Base-by-base conservation (phyloP, 37 sponge, comb jelly and placozoan genomes). In the Amphimedon queenslandica region DNA sequence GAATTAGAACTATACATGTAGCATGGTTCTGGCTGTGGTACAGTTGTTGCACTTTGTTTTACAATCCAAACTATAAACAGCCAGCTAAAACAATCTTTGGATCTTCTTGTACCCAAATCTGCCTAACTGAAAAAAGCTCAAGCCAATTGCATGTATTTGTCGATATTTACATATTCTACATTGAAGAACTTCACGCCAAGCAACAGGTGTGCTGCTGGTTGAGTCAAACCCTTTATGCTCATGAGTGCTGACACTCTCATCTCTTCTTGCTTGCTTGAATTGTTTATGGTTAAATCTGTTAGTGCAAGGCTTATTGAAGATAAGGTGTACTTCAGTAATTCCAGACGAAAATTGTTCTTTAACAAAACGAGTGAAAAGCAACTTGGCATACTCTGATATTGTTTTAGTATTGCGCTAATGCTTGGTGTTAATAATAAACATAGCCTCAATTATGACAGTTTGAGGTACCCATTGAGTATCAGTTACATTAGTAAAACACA, bases 371-470 rank as follows among this genome's bases (percentile, higher is more conserved):
- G 39, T 37, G 33, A 65, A 76, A 16, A 76, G 31, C 1, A 65
- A 25, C 11, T 27, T 38, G n/a, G 66, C 27, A 76, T 76, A 76
- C 27, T 76, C 66, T 25, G 76, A 11, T 0, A 76, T 64, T 2
- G 51, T 64, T 4, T 28, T 41, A 29, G 76, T 65, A 0, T 35
- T 63, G 30, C 76, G 34, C 1, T 65, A 42, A 65, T 43, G 76
- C 2, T 1, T 74, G 1, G 40, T 37, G 25, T 74, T 74, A 28
- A 74, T 74, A 1, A 74, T 27, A 33, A 74, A 74, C 76, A 76
- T 65, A 2, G n/a, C 76, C 63, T 64, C 76, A 2, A 76, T 3
- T 1, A 76, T 41, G 3, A 40, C 66, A 1, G 38, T 33, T 64
- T 76, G 35, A 23, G 76, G 76, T 20, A 42, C 31, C 55, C 13